phyloP scores from a whole-genome alignment of 1,140 invertebrate species.

The Neuroterus valhalla region DNA sequence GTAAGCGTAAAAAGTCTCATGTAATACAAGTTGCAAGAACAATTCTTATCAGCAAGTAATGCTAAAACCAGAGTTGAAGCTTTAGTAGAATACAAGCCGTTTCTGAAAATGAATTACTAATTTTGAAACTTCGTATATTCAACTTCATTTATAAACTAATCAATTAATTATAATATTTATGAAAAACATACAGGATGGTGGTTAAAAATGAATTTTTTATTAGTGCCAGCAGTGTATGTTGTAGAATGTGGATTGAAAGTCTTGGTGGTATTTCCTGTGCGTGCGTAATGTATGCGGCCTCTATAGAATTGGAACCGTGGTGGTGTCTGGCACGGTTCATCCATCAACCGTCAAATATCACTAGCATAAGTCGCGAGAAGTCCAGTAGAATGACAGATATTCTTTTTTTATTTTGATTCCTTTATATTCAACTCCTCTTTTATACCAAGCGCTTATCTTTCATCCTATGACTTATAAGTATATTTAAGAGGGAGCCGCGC shows the following conservation, averaged over 20 bases:
- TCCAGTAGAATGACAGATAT: constrained; percentile 7
- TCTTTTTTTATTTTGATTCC: not conserved
- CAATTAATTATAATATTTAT: too few species aligned
- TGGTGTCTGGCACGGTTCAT: constrained; percentile 41
- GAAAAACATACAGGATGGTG: too few species aligned
- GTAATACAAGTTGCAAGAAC: constrained; percentile 12
- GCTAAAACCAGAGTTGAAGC: not conserved
- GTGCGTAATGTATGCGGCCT: constrained; percentile 52
- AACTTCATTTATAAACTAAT: too few species aligned
- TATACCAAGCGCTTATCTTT: constrained; percentile 2
- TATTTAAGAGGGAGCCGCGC: not conserved
- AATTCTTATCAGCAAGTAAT: not conserved
- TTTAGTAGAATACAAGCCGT: too few species aligned
- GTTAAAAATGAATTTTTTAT: not conserved
- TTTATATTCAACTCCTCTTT: constrained; percentile 7
- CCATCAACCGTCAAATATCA: constrained; percentile 51
- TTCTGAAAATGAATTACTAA: too few species aligned
- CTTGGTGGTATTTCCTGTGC: constrained; percentile 1
- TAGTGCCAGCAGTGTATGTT: not conserved
- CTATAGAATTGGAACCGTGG: constrained; percentile 40
- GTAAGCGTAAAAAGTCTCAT: not conserved
- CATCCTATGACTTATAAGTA: not conserved
- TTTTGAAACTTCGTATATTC: too few species aligned
- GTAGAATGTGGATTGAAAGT: not conserved
- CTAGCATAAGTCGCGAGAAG: constrained; percentile 16